Base-by-base conservation (phyloP, 1,140 invertebrate genomes). In the Augochlora pura region DNA sequence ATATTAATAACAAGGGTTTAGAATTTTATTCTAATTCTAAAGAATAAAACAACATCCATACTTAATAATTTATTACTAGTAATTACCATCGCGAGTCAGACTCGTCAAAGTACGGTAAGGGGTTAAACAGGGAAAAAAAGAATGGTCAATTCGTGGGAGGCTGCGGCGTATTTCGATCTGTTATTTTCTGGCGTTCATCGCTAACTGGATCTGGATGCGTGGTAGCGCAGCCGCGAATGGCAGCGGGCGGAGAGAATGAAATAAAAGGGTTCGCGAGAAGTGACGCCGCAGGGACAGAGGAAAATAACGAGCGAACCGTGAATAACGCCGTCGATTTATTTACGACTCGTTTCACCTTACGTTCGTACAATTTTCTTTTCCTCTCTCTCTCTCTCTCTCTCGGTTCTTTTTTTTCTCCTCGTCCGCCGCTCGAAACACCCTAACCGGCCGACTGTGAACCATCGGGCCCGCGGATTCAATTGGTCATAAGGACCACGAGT, bases 291-390 rank as follows among this genome's bases (percentile, higher is more conserved):
- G 9, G 21, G 21, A 18, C 10, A n/a, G 67, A 38, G 49, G 12
- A 69, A 42, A 38, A 54, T 23, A 18, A 59, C 52, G n/a, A 59
- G 32, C 54, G 52, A 23, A 59, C 27, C 67, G 32, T 71, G 68
- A 71, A 71, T 39, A 71, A 71, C 32, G 21, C n/a, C 16, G n/a
- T 5, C 32, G 54, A 71, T 70, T 59, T 70, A 70, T 70, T 70
- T 70, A 70, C 68, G 68, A 70, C n/a, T n/a, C 68, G 52, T 70
- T 59, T 59, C 68, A 59, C n/a, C n/a, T 70, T 70, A 70, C 68
- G 54, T 42, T 32, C 54, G n/a, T 59, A 14, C 16, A 46, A 46
- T 46, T 46, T 46, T 46, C 42, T 57, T 57, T 4, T 57, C 18
- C 59, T 59, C 59, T 70, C 39, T 39, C 54, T 46, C 42, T 57